A percentile compares a stretch with the other conserved stretches of the same genome.
These are phyloP conservation scores for Australoheros scitulus DNA, from an alignment of 2,113 vertebrate species.

Conservation along the genomic window DNA sequence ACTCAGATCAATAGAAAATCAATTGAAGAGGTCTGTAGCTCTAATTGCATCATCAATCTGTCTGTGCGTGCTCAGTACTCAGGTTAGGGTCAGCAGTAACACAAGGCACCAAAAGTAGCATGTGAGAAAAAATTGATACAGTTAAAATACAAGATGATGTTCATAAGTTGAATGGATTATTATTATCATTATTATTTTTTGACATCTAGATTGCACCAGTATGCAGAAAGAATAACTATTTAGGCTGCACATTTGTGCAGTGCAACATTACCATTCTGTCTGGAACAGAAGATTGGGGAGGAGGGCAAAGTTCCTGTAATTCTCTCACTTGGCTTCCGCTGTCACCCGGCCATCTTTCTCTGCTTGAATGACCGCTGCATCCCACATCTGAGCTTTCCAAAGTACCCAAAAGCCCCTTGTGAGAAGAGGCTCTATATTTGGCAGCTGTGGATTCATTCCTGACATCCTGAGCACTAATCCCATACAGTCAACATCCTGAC, in stretches of 20 bases:
- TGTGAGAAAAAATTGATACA: neutral
- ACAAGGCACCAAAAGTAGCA: neutral
- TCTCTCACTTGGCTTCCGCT: neutral
- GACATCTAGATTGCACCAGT: accelerated
- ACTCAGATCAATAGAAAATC: conserved; percentile 50
- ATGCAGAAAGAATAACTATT: neutral
- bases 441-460: conserved; percentile 36
- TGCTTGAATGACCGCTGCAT: conserved; percentile 7
- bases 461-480: conserved; percentile 49
- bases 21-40: conserved; percentile 23
- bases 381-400: conserved; percentile 33
- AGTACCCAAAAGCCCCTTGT: conserved; percentile 19
- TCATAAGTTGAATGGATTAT: neutral
- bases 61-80: neutral
- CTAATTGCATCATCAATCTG: conserved; percentile 61
- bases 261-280: neutral
- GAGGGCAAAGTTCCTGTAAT: neutral
- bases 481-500: conserved; percentile 44
- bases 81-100: neutral
- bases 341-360: neutral
- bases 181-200: neutral
- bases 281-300: neutral
- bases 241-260: neutral
- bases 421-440: conserved; percentile 50
- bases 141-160: neutral